Conservation (phyloP, 2,113 vertebrate species). For the Psittacula cyanocephala region DNA sequence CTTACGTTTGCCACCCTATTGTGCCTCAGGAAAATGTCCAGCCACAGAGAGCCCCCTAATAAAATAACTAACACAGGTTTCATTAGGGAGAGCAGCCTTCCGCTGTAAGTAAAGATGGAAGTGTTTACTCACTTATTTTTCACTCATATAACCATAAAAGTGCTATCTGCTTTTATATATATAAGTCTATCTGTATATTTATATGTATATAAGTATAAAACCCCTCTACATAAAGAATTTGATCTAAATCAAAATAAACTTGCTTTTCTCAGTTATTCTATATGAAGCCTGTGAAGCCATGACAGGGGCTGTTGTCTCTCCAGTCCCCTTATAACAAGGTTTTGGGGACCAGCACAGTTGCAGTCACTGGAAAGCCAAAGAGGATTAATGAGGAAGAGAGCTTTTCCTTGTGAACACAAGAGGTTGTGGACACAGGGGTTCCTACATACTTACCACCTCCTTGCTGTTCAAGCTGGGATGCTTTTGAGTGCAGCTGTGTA, state of each 20-base stretch:
- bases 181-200: neutral
- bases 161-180: neutral
- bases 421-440: neutral
- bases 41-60: neutral
- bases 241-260: neutral
- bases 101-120: neutral
- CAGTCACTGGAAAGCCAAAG: neutral
- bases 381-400: neutral
- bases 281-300: neutral
- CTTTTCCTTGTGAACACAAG: neutral
- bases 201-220: neutral
- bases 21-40: neutral
- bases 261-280: neutral
- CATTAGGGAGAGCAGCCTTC: neutral
- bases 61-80: neutral
- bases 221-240: neutral
- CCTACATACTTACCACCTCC: neutral
- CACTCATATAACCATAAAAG: neutral
- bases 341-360: neutral
- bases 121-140: neutral
- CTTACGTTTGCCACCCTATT: neutral
- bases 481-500: fast-evolving
- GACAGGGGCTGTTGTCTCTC: neutral
- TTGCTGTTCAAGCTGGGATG: neutral
- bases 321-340: neutral